Evolutionary conservation across 2,113 vertebrate genomes (phyloP), one percentile per base, ranked within the genome.

Genomic region (Epinephelus moara): DNA sequence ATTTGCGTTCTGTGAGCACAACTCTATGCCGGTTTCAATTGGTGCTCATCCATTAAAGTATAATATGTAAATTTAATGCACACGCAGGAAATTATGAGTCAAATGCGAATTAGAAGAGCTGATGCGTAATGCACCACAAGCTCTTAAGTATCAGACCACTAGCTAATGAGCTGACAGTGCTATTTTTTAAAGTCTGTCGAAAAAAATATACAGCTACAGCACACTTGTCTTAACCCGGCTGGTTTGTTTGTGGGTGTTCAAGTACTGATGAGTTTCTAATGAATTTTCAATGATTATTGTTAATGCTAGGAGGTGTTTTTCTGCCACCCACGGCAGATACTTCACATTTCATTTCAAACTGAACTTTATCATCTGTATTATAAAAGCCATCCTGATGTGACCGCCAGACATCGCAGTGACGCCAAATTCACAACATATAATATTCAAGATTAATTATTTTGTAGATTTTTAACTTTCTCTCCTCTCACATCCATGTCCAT

Each of bases 81-180:
- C 18, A 50, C 8, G 5, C 18, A 55, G 33, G 47, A 62, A 56
- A 74, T 67, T 3, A 60, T 2, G 52, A 27, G 19, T 67, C 68
- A 52, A 52, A 52, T 66, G 13, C 42, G n/a, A 66, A 59, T n/a
- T 72, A 45, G 45, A 70, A n/a, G 64, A 66, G 50, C 12, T 1
- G 4, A 42, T 33, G 18, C 73, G 13, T 69, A 55, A 61, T 49
- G 23, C n/a, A 50, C 10, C 78, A 40, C 37, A 25, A 18, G 25
- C 57, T 71, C 42, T 49, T 55, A 40, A 12, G 67, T 42, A 60
- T 42, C 60, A 66, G 47, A 66, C 27, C 3, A 17, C 12, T 4
- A 64, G 27, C 52, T 83, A 60, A 78, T 66, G 68, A 67, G 75
- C 53, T 70, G 42, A 71, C 27, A 59, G 21, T 0, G 25, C 33